phyloP scores from a whole-genome alignment of 2,113 vertebrate genomes.

The Ascaphus truei region DNA sequence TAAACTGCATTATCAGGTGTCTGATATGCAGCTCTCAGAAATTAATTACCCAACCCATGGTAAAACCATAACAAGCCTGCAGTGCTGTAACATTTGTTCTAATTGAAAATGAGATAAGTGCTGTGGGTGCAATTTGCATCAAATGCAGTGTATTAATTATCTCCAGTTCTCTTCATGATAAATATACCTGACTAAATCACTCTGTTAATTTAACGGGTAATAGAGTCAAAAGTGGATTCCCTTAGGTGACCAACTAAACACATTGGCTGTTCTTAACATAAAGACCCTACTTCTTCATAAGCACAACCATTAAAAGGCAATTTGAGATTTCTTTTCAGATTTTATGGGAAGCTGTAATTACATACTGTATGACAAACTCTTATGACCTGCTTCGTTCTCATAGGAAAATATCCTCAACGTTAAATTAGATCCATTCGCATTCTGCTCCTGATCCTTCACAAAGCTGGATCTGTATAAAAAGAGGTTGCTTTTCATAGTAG shows the following conservation, averaged over 20 bases:
- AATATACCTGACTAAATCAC: slow-evolving; percentile 77
- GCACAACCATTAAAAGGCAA: slow-evolving; percentile 27
- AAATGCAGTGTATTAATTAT: slow-evolving; percentile 79
- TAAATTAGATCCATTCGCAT: neutral
- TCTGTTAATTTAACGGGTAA: slow-evolving; percentile 73
- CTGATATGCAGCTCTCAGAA: slow-evolving; percentile 73
- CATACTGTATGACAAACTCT: neutral
- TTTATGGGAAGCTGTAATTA: slow-evolving; percentile 15
- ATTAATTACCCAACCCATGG: slow-evolving; percentile 81
- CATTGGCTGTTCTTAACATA: slow-evolving; percentile 44
- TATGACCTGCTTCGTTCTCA: neutral
- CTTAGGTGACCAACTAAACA: slow-evolving; percentile 63
- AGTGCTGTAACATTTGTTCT: slow-evolving; percentile 74
- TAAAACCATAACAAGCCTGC: slow-evolving; percentile 76
- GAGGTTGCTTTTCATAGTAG: no score
- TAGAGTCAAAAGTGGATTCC: slow-evolving; percentile 73
- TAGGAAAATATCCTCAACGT: neutral
- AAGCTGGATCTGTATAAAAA: no score
- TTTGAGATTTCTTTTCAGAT: neutral
- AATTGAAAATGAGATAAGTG: slow-evolving; percentile 86
- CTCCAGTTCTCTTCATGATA: slow-evolving; percentile 73
- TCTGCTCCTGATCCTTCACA: neutral
- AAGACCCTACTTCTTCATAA: slow-evolving; percentile 42
- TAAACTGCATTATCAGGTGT: slow-evolving; percentile 75
- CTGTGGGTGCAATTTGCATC: slow-evolving; percentile 82